A percentile compares a stretch with the other conserved stretches of the same genome.
These are phyloP conservation scores for Theocolax elegans DNA, from an alignment of 1,140 invertebrate species.

Conservation along the genomic window DNA sequence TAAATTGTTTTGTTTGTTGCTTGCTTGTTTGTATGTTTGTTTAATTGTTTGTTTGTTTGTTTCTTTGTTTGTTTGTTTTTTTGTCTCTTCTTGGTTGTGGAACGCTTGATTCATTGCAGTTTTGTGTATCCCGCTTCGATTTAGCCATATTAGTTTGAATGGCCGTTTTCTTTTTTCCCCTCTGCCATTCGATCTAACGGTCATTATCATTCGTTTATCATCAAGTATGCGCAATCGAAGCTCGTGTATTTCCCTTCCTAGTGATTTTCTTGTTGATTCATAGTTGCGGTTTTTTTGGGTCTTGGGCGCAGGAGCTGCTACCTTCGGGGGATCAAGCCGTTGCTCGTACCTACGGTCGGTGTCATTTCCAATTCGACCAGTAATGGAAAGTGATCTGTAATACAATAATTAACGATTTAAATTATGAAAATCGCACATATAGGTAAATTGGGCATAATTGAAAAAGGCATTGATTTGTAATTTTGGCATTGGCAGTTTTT, in stretches of 20 bases:
- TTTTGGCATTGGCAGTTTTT: no score
- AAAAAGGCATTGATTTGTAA: no score
- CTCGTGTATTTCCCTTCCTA: constrained; percentile 23
- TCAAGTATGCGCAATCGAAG: constrained; percentile 4
- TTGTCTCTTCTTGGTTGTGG: neutral
- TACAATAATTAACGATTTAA: neutral
- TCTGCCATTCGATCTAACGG: constrained; percentile 22
- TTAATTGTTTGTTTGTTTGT: no score
- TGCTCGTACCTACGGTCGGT: constrained; percentile 68
- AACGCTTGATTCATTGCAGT: neutral
- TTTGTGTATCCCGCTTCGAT: neutral
- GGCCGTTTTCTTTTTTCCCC: constrained; percentile 22
- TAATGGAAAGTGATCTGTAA: constrained; percentile 93
- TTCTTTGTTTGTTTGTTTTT: neutral
- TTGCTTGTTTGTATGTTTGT: no score
- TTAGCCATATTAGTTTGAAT: neutral
- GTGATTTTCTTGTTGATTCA: constrained; percentile 50
- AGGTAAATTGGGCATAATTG: no score
- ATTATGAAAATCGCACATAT: no score
- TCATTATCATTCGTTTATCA: constrained; percentile 21
- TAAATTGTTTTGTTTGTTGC: neutral
- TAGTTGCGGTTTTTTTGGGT: constrained; percentile 59
- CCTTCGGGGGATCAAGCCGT: constrained; percentile 66
- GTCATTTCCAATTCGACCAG: constrained; percentile 93
- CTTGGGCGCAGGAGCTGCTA: constrained; percentile 65